Conservation (phyloP, 2,797 vertebrate species). For the Megalops cyprinoides region DNA sequence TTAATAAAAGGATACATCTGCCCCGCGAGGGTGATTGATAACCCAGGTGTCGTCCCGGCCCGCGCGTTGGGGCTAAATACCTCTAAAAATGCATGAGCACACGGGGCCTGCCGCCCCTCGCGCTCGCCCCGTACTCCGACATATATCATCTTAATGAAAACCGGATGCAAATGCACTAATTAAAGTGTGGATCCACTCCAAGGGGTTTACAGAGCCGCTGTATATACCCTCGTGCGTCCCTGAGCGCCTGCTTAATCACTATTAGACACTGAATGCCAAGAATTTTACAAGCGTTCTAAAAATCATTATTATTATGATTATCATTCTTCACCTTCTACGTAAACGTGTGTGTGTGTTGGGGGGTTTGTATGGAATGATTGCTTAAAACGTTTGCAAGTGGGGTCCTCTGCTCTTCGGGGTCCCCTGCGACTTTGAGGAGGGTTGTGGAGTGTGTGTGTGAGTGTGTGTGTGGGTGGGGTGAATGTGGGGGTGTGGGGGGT, state of each 20-base stretch:
- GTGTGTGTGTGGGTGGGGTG: slow-evolving; percentile 14
- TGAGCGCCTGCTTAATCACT: slow-evolving; percentile 57
- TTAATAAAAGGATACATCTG: slow-evolving; percentile 38
- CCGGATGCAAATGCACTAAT: slow-evolving; percentile 94
- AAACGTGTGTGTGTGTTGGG: neutral
- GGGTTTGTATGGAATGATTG: neutral
- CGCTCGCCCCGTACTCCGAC: slow-evolving; percentile 55
- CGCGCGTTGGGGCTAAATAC: slow-evolving; percentile 52
- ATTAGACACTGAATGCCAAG: slow-evolving; percentile 29
- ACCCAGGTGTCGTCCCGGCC: slow-evolving; percentile 48
- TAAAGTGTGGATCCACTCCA: slow-evolving; percentile 67
- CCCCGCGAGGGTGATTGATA: slow-evolving; percentile 51
- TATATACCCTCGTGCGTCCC: slow-evolving; percentile 56
- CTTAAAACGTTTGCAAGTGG: neutral
- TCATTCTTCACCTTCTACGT: slow-evolving; percentile 38
- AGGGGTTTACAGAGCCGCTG: slow-evolving; percentile 57
- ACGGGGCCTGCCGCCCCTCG: slow-evolving; percentile 37
- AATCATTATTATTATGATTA: slow-evolving; percentile 16
- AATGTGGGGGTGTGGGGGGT: neutral
- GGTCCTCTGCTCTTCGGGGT: neutral
- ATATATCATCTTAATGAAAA: slow-evolving; percentile 92
- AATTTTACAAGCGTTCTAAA: slow-evolving; percentile 42
- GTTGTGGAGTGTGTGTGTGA: neutral
- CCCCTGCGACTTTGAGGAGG: neutral
- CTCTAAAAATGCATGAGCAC: slow-evolving; percentile 62